These are phyloP conservation scores for Acromyrmex echinatior DNA, from an alignment of 1,140 invertebrate genomes.

Conservation along the genomic window DNA sequence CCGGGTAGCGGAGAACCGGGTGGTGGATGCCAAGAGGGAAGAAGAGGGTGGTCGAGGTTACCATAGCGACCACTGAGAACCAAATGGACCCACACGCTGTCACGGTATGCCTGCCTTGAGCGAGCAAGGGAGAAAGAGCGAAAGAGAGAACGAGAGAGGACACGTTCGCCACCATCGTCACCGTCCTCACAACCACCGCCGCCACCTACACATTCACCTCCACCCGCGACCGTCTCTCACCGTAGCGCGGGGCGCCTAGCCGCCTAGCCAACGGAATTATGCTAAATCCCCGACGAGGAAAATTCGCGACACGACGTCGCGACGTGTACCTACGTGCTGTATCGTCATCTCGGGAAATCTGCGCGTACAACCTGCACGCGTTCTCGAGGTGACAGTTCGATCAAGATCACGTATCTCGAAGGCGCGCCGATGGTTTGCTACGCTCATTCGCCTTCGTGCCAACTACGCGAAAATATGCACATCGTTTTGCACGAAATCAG, in stretches of 20 bases:
- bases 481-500: constrained; percentile 40
- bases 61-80: constrained; percentile 82
- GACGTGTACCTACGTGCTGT: constrained; percentile 73
- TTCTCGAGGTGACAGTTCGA: constrained; percentile 58
- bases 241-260: constrained; percentile 64
- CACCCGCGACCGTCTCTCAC: constrained; percentile 26
- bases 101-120: constrained; percentile 77
- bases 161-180: constrained; percentile 67
- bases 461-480: constrained; percentile 44
- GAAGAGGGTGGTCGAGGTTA: constrained; percentile 81
- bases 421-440: constrained; percentile 36
- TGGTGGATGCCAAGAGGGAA: constrained; percentile 76
- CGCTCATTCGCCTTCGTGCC: constrained; percentile 30
- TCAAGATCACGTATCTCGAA: constrained; percentile 66
- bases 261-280: constrained; percentile 77
- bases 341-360: constrained; percentile 73
- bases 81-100: constrained; percentile 83
- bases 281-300: constrained; percentile 79
- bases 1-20: constrained; percentile 62
- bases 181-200: constrained; percentile 42
- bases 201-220: constrained; percentile 36
- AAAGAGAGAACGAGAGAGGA: constrained; percentile 60
- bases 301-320: constrained; percentile 77
- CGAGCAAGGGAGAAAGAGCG: constrained; percentile 74
- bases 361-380: constrained; percentile 32